Conservation (phyloP, 2,113 vertebrate genomes). For the Pseudois nayaur region DNA sequence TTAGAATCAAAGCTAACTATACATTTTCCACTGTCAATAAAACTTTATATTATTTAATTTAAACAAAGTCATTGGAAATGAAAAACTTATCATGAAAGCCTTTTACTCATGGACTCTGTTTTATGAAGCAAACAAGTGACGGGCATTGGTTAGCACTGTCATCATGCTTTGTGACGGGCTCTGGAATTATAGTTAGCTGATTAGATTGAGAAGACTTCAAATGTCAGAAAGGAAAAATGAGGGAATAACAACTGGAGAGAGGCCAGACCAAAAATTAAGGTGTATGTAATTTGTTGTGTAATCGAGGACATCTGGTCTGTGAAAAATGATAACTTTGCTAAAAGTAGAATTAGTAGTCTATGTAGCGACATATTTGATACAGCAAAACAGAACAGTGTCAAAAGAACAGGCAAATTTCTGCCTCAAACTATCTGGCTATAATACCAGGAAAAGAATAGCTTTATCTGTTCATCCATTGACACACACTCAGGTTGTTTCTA, state of each 20-base stretch:
- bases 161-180: background rate
- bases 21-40: background rate
- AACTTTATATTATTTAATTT: background rate
- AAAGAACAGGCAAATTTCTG: background rate
- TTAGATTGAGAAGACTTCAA: constrained; percentile 1
- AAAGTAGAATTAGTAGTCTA: background rate
- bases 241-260: background rate
- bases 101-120: background rate
- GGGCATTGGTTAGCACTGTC: background rate
- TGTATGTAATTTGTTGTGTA: background rate
- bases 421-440: background rate
- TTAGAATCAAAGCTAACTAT: background rate
- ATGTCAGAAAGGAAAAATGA: background rate
- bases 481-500: background rate
- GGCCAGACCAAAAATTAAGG: constrained; percentile 23
- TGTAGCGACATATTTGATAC: background rate
- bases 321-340: background rate
- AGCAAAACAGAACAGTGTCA: background rate
- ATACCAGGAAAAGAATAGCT: background rate
- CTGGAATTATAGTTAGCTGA: background rate
- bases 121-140: background rate
- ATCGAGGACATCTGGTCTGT: background rate
- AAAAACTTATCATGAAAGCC: background rate
- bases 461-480: background rate
- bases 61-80: background rate